phyloP scores from a whole-genome alignment of 2,797 vertebrate species.

The Saxicola maurus region DNA sequence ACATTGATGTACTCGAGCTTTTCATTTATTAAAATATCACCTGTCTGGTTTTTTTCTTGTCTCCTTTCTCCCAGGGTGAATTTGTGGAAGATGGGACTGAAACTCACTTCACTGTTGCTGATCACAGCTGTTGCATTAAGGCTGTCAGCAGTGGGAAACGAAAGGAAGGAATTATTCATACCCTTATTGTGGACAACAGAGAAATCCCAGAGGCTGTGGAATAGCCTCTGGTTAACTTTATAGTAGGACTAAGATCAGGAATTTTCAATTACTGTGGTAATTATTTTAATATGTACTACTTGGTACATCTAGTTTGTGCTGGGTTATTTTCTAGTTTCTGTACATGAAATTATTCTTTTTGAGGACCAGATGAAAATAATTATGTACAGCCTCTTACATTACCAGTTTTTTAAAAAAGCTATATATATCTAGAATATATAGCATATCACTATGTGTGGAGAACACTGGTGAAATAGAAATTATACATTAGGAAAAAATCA shows the following conservation, averaged over 20 bases:
- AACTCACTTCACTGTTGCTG: conserved; percentile 89
- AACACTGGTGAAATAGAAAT: conserved; percentile 17
- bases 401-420: conserved; percentile 30
- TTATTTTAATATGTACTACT: conserved; percentile 51
- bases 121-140: conserved; percentile 92
- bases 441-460: conserved; percentile 8
- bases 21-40: neutral
- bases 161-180: conserved; percentile 93
- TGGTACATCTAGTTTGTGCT: conserved; percentile 50
- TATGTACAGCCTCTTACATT: conserved; percentile 5
- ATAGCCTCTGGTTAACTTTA: conserved; percentile 58
- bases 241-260: conserved; percentile 30
- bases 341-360: conserved; percentile 32
- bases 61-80: conserved; percentile 81
- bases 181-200: conserved; percentile 86
- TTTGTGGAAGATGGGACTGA: conserved; percentile 98
- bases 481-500: neutral
- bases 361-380: conserved; percentile 38
- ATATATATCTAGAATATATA: neutral
- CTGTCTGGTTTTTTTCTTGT: neutral
- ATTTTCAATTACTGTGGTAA: conserved; percentile 64
- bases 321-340: conserved; percentile 54
- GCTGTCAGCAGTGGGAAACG: conserved; percentile 95
- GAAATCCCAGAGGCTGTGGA: conserved; percentile 85
- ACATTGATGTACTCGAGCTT: neutral